Evolutionary conservation across 2,888 invertebrate genomes (phyloP), one percentile per base, ranked within the genome.

Genomic region (Hirtodrosophila cameraria): DNA sequence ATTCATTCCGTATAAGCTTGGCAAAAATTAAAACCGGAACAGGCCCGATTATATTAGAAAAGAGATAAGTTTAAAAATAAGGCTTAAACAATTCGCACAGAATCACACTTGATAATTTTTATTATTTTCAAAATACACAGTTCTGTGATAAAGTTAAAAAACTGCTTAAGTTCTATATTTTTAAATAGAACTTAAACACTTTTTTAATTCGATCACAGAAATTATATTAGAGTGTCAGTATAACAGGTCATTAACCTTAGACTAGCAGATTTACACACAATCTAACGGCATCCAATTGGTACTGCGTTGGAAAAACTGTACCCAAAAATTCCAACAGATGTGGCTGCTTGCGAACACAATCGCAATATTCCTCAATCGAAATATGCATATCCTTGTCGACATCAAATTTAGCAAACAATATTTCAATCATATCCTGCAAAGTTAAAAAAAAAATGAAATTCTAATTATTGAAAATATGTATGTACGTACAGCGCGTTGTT

Each of bases 401-500:
- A 31, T 85, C 85, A 3, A 85, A 85, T 25, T 81, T 85, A 0
- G 18, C 2, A 3, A 85, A 69, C 2, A 81, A 3, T 16, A 70
- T 11, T 6, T 84, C 73, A 1, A 60, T 27, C 65, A 81, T 73
- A 30, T 81, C 80, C 82, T 85, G 18, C 1, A n/a, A n/a, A n/a
- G n/a, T n/a, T n/a, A n/a, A n/a, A n/a, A n/a, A n/a, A n/a, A n/a
- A n/a, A n/a, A n/a, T n/a, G n/a, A n/a, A n/a, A n/a, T n/a, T n/a
- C n/a, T n/a, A n/a, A n/a, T n/a, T 11, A 13, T 5, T 4, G 11
- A 3, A 20, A 20, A 20, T 1, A 13, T 33, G n/a, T 11, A 6
- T 9, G 6, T 15, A 9, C 12, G 54, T 33, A 84, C 80, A 11
- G 48, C 18, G 4, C 63, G 62, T 30, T 83, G 7, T 38, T 95